These are phyloP conservation scores for Diachasma alloeum DNA, from an alignment of 1,140 invertebrate species.

Conservation along the genomic window DNA sequence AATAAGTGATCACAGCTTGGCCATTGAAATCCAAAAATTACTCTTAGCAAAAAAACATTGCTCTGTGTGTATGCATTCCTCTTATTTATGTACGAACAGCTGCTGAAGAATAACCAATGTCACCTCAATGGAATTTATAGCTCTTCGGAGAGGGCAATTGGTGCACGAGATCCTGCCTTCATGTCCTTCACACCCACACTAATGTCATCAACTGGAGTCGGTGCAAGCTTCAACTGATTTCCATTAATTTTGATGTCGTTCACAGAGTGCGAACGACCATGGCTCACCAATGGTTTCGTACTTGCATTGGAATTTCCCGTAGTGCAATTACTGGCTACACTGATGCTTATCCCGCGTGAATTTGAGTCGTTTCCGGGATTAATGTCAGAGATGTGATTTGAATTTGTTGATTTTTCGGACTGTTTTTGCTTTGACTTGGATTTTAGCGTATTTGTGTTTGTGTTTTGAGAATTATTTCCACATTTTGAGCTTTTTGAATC, in stretches of 20 bases:
- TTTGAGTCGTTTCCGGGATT: constrained; percentile 46
- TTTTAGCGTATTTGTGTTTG: constrained; percentile 21
- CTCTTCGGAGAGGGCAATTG: constrained; percentile 73
- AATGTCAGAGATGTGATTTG: constrained; percentile 34
- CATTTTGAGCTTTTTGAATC: not conserved
- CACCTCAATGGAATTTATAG: constrained; percentile 58
- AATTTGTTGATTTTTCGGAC: constrained; percentile 36
- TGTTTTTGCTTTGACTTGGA: constrained; percentile 32
- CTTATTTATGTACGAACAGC: not conserved
- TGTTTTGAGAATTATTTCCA: not conserved
- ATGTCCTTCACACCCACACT: constrained; percentile 67
- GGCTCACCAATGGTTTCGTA: constrained; percentile 68
- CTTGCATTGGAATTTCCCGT: constrained; percentile 49
- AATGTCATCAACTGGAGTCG: constrained; percentile 71
- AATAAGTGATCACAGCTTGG: constrained; percentile 30
- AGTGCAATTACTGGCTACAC: constrained; percentile 37
- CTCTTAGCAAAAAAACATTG: not conserved
- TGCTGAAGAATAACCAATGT: not conserved
- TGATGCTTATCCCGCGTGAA: constrained; percentile 36
- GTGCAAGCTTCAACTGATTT: constrained; percentile 72
- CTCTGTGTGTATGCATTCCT: not conserved
- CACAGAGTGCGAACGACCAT: constrained; percentile 77
- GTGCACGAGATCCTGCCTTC: constrained; percentile 69
- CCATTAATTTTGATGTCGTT: constrained; percentile 79
- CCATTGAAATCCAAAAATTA: not conserved